Conservation (phyloP, 2,888 invertebrate species). For the Sinopyrophorus schimmeli region DNA sequence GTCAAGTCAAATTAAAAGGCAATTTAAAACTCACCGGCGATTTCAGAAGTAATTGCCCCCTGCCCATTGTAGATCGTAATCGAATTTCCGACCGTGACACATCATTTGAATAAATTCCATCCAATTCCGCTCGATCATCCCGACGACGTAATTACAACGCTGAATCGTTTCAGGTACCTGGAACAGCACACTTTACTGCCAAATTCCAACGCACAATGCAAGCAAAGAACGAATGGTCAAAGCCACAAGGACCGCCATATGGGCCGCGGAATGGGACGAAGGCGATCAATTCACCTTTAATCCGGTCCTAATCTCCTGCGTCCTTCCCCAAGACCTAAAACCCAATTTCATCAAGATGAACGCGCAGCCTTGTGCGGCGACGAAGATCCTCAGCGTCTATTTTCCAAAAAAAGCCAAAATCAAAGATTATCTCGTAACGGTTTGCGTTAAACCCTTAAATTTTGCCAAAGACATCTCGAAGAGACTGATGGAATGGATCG, state of each 20-base stretch:
- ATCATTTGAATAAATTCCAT: too few relatives aligned
- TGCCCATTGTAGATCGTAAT: too few relatives aligned
- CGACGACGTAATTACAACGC: too few relatives aligned
- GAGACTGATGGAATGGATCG: constrained; percentile 71
- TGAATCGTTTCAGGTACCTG: constrained; percentile 44
- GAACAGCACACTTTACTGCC: constrained; percentile 59
- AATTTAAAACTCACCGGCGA: too few relatives aligned
- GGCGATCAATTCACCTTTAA: constrained; percentile 57
- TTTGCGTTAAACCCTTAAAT: constrained; percentile 74
- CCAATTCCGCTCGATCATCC: too few relatives aligned
- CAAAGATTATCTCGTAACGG: constrained; percentile 53
- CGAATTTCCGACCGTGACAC: too few relatives aligned
- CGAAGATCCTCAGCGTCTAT: too few relatives aligned
- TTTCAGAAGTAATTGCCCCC: too few relatives aligned
- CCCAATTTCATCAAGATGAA: constrained; percentile 58
- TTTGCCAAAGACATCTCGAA: constrained; percentile 66
- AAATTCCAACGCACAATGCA: constrained; percentile 54
- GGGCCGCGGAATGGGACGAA: constrained; percentile 66
- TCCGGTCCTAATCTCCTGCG: constrained; percentile 67
- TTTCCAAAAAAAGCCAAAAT: constrained; percentile 32
- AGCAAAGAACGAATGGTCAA: constrained; percentile 43
- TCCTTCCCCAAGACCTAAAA: constrained; percentile 58
- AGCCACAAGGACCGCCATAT: constrained; percentile 63
- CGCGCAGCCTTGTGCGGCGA: constrained; percentile 59
- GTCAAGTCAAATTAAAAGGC: too few relatives aligned